These are phyloP conservation scores for Cervus canadensis DNA, from an alignment of 2,113 vertebrate species.

Conservation along the genomic window DNA sequence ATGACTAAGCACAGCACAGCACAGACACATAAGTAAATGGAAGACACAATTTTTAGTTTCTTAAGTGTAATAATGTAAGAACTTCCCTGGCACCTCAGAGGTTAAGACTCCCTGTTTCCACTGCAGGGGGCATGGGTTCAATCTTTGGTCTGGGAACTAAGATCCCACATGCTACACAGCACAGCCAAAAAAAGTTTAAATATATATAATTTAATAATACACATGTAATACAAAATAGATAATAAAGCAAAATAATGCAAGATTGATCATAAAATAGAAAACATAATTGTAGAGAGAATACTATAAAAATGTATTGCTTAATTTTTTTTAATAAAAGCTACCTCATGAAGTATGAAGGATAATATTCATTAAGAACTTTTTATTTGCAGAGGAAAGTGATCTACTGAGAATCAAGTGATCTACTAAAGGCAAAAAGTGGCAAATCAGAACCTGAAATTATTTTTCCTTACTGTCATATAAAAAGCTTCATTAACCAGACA, in stretches of 20 bases:
- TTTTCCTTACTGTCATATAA: background rate
- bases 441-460: background rate
- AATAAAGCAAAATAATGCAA: background rate
- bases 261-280: background rate
- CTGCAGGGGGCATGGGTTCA: background rate
- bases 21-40: background rate
- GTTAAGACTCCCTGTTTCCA: background rate
- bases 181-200: background rate
- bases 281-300: background rate
- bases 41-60: background rate
- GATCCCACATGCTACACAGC: background rate
- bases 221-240: background rate
- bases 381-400: background rate
- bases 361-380: background rate
- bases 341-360: background rate
- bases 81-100: background rate
- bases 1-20: too few species aligned
- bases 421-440: background rate
- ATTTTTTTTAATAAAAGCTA: background rate
- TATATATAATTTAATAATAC: background rate
- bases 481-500: background rate
- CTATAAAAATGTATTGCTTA: background rate
- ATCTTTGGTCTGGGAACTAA: background rate
- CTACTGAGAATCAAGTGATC: background rate
- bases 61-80: background rate